These are phyloP conservation scores for Mormyrus lacerda DNA, from an alignment of 2,113 vertebrate genomes.

Conservation along the genomic window DNA sequence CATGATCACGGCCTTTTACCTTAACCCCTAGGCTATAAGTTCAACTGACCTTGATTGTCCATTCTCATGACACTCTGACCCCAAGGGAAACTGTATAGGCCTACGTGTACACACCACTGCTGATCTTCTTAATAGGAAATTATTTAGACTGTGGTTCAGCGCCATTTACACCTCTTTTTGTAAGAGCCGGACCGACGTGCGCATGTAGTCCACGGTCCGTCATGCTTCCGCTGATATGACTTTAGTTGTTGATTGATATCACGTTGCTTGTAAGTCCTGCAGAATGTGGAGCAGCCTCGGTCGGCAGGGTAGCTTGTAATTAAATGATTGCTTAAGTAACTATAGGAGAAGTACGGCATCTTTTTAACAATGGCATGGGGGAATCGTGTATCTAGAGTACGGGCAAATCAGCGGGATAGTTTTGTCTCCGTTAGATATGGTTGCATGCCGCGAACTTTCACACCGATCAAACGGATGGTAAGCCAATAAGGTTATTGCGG, in stretches of 20 bases:
- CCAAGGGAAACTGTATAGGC: constrained; percentile 59
- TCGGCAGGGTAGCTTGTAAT: neutral
- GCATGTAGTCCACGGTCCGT: neutral
- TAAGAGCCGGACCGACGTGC: neutral
- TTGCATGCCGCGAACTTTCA: constrained; percentile 12
- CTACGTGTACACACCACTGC: constrained; percentile 31
- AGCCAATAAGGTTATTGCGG: constrained; percentile 16
- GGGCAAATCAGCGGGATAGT: neutral
- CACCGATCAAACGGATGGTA: neutral
- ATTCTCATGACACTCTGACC: constrained; percentile 67
- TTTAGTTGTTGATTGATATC: neutral
- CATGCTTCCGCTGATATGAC: neutral
- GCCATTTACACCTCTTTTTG: constrained; percentile 22
- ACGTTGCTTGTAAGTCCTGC: neutral
- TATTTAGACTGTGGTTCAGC: constrained; percentile 27
- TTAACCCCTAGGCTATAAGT: constrained; percentile 58
- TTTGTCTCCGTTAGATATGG: neutral
- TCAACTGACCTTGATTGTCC: constrained; percentile 61
- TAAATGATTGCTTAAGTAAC: neutral
- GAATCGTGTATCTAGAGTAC: neutral
- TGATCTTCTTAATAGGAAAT: constrained; percentile 30
- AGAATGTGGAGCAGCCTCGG: neutral
- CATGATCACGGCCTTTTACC: constrained; percentile 59
- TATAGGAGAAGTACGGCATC: neutral
- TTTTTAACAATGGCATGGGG: neutral